phyloP scores from a whole-genome alignment of 2,113 vertebrate species.

The Chunga burmeisteri region DNA sequence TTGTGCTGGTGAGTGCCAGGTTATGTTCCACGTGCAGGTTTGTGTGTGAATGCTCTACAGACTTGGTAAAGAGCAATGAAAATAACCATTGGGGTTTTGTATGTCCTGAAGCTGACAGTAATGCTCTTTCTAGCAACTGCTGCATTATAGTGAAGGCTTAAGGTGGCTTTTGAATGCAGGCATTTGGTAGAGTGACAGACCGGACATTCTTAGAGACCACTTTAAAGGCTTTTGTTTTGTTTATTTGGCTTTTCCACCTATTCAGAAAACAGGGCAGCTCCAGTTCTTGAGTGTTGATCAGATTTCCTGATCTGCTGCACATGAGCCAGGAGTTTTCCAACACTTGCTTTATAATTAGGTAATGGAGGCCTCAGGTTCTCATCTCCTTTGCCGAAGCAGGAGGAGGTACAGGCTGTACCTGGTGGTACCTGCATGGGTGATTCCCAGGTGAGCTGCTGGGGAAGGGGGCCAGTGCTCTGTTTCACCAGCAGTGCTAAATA shows the following conservation, averaged over 20 bases:
- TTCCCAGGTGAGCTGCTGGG: background rate
- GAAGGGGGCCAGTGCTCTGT: background rate
- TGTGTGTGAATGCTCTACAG: background rate
- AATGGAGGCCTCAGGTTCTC: background rate
- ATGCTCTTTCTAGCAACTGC: background rate
- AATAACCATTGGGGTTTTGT: background rate
- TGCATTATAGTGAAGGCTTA: background rate
- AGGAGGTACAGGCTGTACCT: background rate
- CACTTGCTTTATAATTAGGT: background rate
- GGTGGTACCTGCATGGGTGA: accelerated
- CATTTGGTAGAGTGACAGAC: background rate
- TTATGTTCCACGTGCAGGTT: background rate
- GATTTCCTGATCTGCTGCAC: slow-evolving; percentile 26
- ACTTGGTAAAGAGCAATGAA: background rate
- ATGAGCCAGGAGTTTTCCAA: background rate
- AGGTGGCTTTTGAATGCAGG: background rate
- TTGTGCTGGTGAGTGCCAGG: background rate
- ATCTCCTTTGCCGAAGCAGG: background rate
- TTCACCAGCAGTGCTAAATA: background rate
- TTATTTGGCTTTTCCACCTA: slow-evolving; percentile 58
- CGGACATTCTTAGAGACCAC: background rate
- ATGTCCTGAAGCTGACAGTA: background rate
- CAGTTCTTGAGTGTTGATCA: slow-evolving; percentile 2
- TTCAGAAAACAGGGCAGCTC: slow-evolving; percentile 48
- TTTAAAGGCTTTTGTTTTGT: slow-evolving; percentile 38